A percentile compares a stretch with the other conserved stretches of the same genome.
phyloP scores from a whole-genome alignment of 2,113 vertebrate species.

The Trogon surrucura region DNA sequence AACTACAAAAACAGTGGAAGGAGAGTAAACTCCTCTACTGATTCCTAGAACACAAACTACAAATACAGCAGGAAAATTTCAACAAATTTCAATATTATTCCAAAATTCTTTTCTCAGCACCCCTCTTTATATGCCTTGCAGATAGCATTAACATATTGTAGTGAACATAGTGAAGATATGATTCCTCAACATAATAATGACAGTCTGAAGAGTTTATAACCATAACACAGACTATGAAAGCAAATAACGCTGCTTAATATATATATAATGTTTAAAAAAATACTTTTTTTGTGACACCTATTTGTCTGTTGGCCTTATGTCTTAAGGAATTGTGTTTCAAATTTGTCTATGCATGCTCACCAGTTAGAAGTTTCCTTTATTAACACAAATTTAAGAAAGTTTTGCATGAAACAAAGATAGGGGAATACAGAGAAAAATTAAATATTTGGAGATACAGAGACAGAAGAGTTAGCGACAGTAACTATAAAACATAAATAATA shows the following conservation, averaged over 20 bases:
- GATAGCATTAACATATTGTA: no score
- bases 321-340: background rate
- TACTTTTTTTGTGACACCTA: background rate
- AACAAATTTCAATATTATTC: background rate
- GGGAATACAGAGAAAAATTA: background rate
- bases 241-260: background rate
- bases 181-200: background rate
- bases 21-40: background rate
- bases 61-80: background rate
- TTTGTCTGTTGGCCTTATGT: background rate
- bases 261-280: background rate
- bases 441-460: background rate
- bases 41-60: background rate
- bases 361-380: background rate
- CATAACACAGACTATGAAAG: background rate
- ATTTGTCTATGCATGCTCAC: background rate
- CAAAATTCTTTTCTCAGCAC: background rate
- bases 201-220: background rate
- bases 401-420: background rate
- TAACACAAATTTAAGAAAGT: background rate
- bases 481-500: conserved; percentile 7
- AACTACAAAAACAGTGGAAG: background rate
- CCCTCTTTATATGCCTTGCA: background rate
- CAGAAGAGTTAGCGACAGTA: background rate
- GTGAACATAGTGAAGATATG: background rate